Percentiles rank a stretch among this genome's conserved stretches.
Conservation (phyloP, 2,888 invertebrate species). For the Baccha elongata region DNA sequence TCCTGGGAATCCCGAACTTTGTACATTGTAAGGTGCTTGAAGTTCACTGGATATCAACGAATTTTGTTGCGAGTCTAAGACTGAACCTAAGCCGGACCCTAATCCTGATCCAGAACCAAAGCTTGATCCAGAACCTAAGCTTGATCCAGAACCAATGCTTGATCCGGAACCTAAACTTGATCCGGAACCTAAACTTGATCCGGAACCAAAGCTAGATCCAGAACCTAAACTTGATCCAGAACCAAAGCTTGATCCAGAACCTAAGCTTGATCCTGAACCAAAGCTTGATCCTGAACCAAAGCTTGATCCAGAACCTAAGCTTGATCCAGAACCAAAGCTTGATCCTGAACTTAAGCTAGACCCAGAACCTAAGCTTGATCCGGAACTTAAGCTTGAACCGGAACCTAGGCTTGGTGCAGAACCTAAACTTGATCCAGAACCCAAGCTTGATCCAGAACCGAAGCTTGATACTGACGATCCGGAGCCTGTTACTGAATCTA, state of each 20-base stretch:
- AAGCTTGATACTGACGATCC: background rate
- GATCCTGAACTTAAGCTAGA: background rate
- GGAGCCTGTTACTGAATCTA: too few relatives aligned
- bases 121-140: constrained; percentile 1
- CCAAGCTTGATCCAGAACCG: background rate
- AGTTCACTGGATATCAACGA: constrained; percentile 3
- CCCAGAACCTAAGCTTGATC: background rate
- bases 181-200: constrained; percentile 1
- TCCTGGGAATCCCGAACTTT: background rate
- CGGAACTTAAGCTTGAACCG: background rate
- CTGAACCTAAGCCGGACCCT: background rate
- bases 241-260: constrained; percentile 5
- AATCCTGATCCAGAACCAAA: background rate
- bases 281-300: background rate
- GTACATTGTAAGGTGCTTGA: constrained; percentile 23
- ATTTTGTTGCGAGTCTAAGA: constrained; percentile 1
- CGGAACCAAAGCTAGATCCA: background rate
- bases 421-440: background rate
- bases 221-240: background rate
- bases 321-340: background rate
- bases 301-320: background rate
- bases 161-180: constrained; percentile 1
- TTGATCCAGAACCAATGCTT: background rate
- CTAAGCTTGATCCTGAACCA: background rate
- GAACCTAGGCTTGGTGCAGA: background rate